Conservation (phyloP, 2,797 vertebrate species). For the Rhynchonycteris naso region DNA sequence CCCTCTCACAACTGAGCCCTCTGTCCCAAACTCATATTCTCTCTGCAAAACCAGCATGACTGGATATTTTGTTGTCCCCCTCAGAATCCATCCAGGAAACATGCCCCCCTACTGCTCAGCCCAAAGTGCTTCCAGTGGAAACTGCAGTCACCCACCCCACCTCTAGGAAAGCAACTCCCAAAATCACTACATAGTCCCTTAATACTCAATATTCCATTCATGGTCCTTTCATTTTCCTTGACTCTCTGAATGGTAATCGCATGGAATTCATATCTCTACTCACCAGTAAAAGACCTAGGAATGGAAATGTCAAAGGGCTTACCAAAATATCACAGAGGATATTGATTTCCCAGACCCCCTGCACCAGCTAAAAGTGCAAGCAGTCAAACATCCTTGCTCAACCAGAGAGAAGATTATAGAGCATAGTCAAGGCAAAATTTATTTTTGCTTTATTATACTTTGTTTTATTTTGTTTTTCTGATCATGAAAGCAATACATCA, state of each 20-base stretch:
- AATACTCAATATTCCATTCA: not conserved
- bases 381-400: not conserved
- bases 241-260: not conserved
- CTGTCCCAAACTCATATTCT: not conserved
- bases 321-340: not conserved
- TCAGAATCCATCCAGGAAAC: not conserved
- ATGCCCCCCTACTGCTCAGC: not conserved
- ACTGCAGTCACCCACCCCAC: too few species aligned
- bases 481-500: slow-evolving; percentile 19
- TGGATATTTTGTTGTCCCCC: not conserved
- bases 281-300: not conserved
- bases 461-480: slow-evolving; percentile 12
- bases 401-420: not conserved
- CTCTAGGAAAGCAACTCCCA: not conserved
- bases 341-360: not conserved
- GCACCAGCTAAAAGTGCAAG: not conserved
- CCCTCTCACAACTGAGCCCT: not conserved
- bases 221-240: not conserved
- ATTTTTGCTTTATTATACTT: slow-evolving; percentile 35
- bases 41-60: not conserved
- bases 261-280: not conserved
- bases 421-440: not conserved
- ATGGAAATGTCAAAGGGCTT: not conserved
- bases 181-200: not conserved
- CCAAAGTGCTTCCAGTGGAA: not conserved